A percentile compares a stretch with the other conserved stretches of the same genome.
phyloP scores from a whole-genome alignment of 2,113 vertebrate species.

The Spilogale gracilis region DNA sequence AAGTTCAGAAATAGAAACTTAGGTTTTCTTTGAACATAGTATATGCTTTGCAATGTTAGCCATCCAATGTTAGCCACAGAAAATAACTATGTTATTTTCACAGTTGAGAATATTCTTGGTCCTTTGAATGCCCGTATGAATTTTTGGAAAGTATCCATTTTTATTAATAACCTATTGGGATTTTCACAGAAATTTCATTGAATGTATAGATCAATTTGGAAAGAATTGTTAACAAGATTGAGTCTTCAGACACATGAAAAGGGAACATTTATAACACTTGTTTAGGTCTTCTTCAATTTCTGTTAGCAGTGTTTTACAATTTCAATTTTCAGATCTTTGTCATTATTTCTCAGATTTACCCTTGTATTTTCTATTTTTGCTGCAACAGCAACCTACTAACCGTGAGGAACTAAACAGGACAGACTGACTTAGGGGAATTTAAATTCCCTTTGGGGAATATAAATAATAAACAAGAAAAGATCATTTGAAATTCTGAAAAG shows the following conservation, averaged over 20 bases:
- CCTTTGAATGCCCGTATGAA: not conserved
- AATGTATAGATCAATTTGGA: not conserved
- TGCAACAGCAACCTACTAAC: not conserved
- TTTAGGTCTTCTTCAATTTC: not conserved
- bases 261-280: rapidly evolving
- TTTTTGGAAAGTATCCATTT: not conserved
- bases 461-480: not conserved
- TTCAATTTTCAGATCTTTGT: not conserved
- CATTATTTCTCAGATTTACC: not conserved
- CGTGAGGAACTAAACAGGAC: not conserved
- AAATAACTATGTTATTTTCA: not conserved
- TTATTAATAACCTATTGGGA: not conserved
- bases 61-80: not conserved
- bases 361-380: not conserved
- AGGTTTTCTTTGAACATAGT: not conserved
- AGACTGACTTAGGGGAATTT: not conserved
- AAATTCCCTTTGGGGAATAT: not conserved
- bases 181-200: constrained; percentile 3
- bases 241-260: not conserved
- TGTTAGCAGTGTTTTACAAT: not conserved
- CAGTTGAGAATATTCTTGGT: not conserved
- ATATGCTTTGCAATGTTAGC: not conserved
- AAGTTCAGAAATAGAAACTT: not conserved
- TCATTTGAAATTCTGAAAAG: not conserved
- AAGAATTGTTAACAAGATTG: not conserved